phyloP scores from a whole-genome alignment of 2,797 vertebrate genomes.

The Gorsachius magnificus region DNA sequence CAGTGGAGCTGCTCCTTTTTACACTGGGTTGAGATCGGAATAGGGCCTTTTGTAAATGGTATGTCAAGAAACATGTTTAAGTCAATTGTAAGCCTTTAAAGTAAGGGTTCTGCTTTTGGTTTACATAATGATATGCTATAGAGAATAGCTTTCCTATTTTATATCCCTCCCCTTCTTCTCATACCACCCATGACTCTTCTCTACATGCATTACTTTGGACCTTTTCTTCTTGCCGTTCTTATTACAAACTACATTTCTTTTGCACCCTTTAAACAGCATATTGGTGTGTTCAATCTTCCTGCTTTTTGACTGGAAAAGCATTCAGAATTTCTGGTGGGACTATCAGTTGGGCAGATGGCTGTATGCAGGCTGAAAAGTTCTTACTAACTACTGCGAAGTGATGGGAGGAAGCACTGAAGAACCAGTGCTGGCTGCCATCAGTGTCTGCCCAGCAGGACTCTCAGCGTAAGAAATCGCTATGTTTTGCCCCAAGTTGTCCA shows the following conservation, averaged over 20 bases:
- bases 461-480: neutral
- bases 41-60: neutral
- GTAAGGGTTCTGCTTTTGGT: slow-evolving; percentile 40
- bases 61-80: slow-evolving; percentile 2
- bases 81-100: slow-evolving; percentile 33
- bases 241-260: neutral
- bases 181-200: neutral
- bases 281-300: neutral
- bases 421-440: neutral
- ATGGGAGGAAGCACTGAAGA: neutral
- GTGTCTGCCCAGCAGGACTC: neutral
- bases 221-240: neutral
- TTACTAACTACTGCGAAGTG: neutral
- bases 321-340: neutral
- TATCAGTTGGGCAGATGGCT: neutral
- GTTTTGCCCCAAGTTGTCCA: neutral
- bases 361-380: neutral
- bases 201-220: neutral
- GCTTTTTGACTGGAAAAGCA: neutral
- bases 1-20: neutral
- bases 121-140: slow-evolving; percentile 31
- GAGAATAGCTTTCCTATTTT: slow-evolving; percentile 35
- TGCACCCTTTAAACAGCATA: neutral
- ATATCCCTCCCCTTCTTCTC: neutral
- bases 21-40: neutral